Percentiles rank a stretch among this genome's conserved stretches.
phyloP scores from a whole-genome alignment of 2,888 invertebrate species.

The Calliopum simillimum region DNA sequence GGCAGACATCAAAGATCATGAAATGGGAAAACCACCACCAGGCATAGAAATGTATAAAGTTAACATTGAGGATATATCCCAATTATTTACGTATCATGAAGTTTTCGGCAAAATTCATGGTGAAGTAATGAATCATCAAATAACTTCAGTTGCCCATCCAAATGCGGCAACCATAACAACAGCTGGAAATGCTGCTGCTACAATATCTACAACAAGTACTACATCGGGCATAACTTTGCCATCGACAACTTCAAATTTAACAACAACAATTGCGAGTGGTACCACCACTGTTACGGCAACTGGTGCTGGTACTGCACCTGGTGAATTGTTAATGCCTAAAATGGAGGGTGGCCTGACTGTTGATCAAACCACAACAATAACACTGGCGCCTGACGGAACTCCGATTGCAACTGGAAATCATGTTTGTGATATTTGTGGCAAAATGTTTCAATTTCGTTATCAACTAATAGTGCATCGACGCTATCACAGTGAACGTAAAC shows the following conservation, averaged over 20 bases:
- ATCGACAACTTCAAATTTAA: slow-evolving; percentile 40
- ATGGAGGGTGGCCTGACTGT: slow-evolving; percentile 65
- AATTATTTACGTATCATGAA: slow-evolving; percentile 86
- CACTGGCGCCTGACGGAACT: slow-evolving; percentile 69
- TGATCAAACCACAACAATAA: slow-evolving; percentile 70
- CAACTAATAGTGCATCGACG: slow-evolving; percentile 88
- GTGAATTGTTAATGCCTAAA: slow-evolving; percentile 65
- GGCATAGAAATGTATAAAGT: slow-evolving; percentile 80
- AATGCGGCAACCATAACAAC: slow-evolving; percentile 50
- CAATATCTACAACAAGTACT: slow-evolving; percentile 51
- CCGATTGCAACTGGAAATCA: slow-evolving; percentile 75
- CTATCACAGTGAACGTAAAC: slow-evolving; percentile 87
- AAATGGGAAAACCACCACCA: slow-evolving; percentile 67
- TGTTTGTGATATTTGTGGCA: slow-evolving; percentile 86
- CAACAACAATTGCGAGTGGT: slow-evolving; percentile 47
- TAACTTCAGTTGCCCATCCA: slow-evolving; percentile 57
- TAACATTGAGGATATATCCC: slow-evolving; percentile 87
- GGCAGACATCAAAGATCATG: slow-evolving; percentile 56
- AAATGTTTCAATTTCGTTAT: slow-evolving; percentile 88
- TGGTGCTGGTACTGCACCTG: slow-evolving; percentile 45
- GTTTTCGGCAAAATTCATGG: slow-evolving; percentile 78
- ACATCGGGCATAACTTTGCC: slow-evolving; percentile 40
- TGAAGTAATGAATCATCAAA: slow-evolving; percentile 68
- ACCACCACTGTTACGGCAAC: slow-evolving; percentile 42
- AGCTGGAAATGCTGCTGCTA: slow-evolving; percentile 46